Conservation (phyloP, 2,113 vertebrate genomes). For the Phrynocephalus versicolor region DNA sequence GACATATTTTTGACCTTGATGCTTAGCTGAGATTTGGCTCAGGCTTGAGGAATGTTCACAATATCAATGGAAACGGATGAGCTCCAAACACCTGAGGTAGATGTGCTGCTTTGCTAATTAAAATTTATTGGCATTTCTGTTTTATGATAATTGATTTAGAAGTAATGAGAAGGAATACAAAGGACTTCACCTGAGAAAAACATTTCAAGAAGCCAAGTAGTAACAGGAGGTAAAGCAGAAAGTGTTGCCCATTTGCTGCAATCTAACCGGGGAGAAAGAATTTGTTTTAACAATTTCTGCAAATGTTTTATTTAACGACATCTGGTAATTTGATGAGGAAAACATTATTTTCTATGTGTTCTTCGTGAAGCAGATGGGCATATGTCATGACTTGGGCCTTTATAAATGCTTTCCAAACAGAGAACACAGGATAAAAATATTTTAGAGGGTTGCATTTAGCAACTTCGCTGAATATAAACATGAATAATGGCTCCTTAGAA, state of each 20-base stretch:
- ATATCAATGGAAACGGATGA: background rate
- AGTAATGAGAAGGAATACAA: background rate
- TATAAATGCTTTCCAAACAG: background rate
- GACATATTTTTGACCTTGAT: too few relatives aligned
- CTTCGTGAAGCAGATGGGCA: background rate
- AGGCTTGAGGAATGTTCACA: background rate
- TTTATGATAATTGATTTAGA: background rate
- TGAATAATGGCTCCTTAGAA: slow-evolving; percentile 1
- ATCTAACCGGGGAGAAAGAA: background rate
- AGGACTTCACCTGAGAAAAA: background rate
- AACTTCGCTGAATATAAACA: slow-evolving; percentile 21
- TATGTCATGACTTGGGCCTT: background rate
- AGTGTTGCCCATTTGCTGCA: slow-evolving; percentile 4
- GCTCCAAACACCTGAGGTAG: background rate
- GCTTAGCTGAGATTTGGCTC: background rate
- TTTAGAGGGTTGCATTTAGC: slow-evolving; percentile 12
- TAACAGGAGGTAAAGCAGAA: background rate
- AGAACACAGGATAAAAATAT: background rate
- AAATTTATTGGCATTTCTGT: background rate
- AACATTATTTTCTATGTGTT: background rate
- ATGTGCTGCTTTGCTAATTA: background rate
- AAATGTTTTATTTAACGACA: slow-evolving; percentile 9
- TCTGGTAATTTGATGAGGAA: slow-evolving; percentile 3
- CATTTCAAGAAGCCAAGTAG: background rate
- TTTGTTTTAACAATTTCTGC: background rate